Conservation (phyloP, 1,140 invertebrate species). For the Tachypleus tridentatus region DNA sequence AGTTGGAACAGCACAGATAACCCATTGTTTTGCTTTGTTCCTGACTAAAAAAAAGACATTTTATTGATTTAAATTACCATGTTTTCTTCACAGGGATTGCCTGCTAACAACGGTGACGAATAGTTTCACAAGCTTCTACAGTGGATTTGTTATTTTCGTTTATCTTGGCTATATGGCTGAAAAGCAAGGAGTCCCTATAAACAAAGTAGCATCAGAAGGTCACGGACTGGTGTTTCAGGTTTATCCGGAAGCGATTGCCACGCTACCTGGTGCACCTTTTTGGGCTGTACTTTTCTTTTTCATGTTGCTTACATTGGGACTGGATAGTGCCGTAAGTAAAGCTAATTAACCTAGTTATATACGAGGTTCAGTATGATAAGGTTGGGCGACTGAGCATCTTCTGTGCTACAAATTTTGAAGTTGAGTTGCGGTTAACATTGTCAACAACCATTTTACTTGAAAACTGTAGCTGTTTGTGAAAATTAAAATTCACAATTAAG, state of each 20-base stretch:
- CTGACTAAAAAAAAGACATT: not conserved
- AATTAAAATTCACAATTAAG: no score
- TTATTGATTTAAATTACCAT: conserved; percentile 3
- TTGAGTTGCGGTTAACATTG: no score
- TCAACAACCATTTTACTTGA: no score
- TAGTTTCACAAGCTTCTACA: conserved; percentile 78
- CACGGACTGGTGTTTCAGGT: conserved; percentile 75
- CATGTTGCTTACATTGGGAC: conserved; percentile 84
- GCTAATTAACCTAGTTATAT: no score
- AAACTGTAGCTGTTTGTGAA: no score
- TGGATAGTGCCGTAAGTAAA: conserved; percentile 70
- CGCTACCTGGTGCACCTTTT: conserved; percentile 71
- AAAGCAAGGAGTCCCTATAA: conserved; percentile 65
- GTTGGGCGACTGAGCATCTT: no score
- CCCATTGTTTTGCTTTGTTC: no score
- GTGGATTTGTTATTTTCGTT: conserved; percentile 87
- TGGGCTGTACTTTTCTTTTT: conserved; percentile 86
- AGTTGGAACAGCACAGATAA: no score
- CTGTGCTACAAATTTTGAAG: no score
- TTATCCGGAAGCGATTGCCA: conserved; percentile 78
- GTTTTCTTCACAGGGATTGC: conserved; percentile 29
- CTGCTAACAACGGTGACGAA: conserved; percentile 51
- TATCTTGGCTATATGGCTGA: conserved; percentile 84
- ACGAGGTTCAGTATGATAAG: no score
- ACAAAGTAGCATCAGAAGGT: conserved; percentile 75